Evolutionary conservation across 2,797 vertebrate genomes (phyloP).

Genomic region (Ficedula albicollis): DNA sequence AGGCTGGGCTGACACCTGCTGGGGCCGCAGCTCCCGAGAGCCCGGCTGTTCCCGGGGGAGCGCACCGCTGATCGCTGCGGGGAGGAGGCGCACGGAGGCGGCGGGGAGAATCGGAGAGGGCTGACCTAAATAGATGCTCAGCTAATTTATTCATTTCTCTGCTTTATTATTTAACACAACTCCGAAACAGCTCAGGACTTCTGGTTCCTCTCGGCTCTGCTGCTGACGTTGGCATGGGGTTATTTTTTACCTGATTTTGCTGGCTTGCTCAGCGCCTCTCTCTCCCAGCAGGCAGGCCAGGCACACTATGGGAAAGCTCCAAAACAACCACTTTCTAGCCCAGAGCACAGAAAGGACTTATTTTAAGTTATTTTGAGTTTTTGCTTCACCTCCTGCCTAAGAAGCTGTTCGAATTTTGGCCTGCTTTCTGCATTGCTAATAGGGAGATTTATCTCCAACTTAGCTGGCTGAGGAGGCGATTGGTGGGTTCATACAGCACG

Average conservation of each 20-base stretch:
- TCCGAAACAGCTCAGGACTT: constrained; percentile 30
- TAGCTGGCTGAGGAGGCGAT: neutral
- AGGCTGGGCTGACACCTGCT: neutral
- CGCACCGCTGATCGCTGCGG: neutral
- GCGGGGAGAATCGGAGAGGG: neutral
- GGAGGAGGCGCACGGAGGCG: constrained; percentile 11
- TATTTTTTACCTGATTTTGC: constrained; percentile 34
- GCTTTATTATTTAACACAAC: constrained; percentile 40
- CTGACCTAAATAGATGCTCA: constrained; percentile 61
- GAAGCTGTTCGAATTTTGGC: neutral
- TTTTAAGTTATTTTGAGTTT: constrained; percentile 11
- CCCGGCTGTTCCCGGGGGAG: neutral
- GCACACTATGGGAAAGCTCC: neutral
- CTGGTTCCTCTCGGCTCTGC: constrained; percentile 30
- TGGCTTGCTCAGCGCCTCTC: neutral
- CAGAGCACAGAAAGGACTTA: neutral
- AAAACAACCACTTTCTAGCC: neutral
- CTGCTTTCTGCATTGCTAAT: neutral
- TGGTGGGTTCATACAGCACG: neutral
- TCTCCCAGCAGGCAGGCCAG: neutral
- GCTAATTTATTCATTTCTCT: constrained; percentile 50
- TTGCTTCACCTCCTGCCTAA: neutral
- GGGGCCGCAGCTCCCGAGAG: neutral
- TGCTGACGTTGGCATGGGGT: neutral
- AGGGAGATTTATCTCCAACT: neutral